Base-by-base conservation (phyloP, 1,140 invertebrate genomes). In the Bradynema listronoti region DNA sequence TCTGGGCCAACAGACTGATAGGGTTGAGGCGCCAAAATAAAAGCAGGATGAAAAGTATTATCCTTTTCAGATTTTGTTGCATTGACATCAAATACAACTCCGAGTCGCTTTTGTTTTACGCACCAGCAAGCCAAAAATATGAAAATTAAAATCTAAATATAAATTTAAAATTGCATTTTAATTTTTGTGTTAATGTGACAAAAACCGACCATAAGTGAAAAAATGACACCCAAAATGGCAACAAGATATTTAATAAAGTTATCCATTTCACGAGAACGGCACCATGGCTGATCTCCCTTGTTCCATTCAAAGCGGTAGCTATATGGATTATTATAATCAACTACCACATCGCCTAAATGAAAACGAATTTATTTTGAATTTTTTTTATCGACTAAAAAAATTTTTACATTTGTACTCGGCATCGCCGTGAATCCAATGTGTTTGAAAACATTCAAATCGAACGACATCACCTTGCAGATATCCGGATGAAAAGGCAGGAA, bases 281-380 rank as follows among this genome's bases (percentile, higher is more conserved):
- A 76, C 73, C 73, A 76, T 34, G 71, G 70, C 43, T 73, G 71
- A 50, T 45, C 30, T 16, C 71, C 69, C 43, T 76, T 76, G 42
- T 77, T 78, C 74, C 74, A 77, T 52, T 77, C 76, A 57, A 78
- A 77, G n/a, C 74, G 71, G 53, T 78, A 77, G 14, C 47, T 59
- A 33, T 60, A 61, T 11, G 75, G 74, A 56, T 77, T 51, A 45
- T 77, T 77, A 58, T 71, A 68, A 53, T 75, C 73, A 4, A 65
- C 65, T n/a, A 76, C 66, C n/a, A 78, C 65, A 49, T 61, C 60
- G 42, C 71, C 69, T 72, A 19, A 43, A 67, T 16, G n/a, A 1
- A 65, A 25, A 46, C 3, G 36, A 22, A 56, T 68, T 22, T 14
- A 7, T 63, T n/a, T 34, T 30, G 25, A 2, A 6, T 61, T 32